Evolutionary conservation across 2,113 vertebrate species (phyloP).

Genomic region (Smithornis capensis): DNA sequence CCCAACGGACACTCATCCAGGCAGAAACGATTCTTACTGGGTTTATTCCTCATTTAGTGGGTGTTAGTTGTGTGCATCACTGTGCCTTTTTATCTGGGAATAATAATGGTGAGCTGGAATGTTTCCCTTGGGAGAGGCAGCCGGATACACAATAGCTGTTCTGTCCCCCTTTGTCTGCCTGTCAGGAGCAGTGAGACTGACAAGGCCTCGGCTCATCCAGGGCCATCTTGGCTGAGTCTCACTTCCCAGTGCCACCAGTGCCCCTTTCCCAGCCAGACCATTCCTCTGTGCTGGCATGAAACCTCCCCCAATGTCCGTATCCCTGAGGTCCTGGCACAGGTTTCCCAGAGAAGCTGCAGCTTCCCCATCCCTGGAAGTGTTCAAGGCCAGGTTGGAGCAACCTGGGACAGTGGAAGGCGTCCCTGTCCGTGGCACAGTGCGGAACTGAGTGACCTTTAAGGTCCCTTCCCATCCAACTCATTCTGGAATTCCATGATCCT

Average conservation of each 20-base stretch:
- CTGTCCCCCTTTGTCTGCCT: neutral
- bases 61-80: neutral
- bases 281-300: neutral
- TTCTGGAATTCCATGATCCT: neutral
- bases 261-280: accelerated
- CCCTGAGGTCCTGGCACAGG: neutral
- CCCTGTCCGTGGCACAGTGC: too few species aligned
- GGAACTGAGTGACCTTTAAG: neutral
- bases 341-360: neutral
- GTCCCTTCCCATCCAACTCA: neutral
- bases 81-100: neutral
- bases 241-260: neutral
- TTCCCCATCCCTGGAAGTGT: neutral
- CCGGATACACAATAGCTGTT: neutral
- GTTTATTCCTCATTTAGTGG: neutral
- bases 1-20: accelerated
- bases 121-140: neutral
- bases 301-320: accelerated
- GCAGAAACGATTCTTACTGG: neutral
- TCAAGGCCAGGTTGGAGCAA: neutral
- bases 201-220: neutral
- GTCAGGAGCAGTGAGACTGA: neutral
- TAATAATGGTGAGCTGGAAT: neutral
- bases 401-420: neutral
- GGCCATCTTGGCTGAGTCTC: neutral